A percentile compares a stretch with the other conserved stretches of the same genome.
phyloP scores from a whole-genome alignment of 2,888 invertebrate genomes.

The Heliconius charithonia region DNA sequence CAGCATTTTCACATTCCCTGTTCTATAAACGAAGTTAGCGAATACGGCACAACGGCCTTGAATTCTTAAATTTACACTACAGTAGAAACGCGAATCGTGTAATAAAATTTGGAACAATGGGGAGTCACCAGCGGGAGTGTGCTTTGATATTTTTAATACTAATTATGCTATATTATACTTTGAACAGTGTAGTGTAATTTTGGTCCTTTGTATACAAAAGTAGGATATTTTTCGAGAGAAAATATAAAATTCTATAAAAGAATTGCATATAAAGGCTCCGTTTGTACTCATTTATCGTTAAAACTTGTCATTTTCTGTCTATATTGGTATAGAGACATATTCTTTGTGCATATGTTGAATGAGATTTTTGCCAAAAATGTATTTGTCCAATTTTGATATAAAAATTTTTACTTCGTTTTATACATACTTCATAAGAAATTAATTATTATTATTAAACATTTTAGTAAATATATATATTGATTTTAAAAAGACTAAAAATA shows the following conservation, averaged over 20 bases:
- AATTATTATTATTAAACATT: not conserved
- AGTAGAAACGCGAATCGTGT: conserved; percentile 25
- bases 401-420: not conserved
- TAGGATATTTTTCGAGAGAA: conserved; percentile 5
- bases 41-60: conserved; percentile 21
- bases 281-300: not conserved
- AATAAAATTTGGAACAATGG: conserved; percentile 26
- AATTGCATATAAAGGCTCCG: not conserved
- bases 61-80: conserved; percentile 28
- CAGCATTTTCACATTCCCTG: not conserved
- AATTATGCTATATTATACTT: conserved; percentile 19
- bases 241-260: conserved; percentile 8
- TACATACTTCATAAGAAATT: too few relatives aligned
- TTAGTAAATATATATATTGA: too few relatives aligned
- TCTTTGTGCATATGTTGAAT: not conserved
- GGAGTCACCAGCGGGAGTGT: conserved; percentile 11
- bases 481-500: too few relatives aligned
- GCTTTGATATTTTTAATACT: conserved; percentile 29
- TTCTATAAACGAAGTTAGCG: not conserved
- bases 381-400: not conserved
- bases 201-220: conserved; percentile 7
- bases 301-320: not conserved
- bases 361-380: not conserved
- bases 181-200: conserved; percentile 9
- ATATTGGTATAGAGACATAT: not conserved